Percentiles rank a stretch among this genome's conserved stretches.
These are phyloP conservation scores for Hydractinia echinata DNA, from an alignment of 30 jellyfish, hydroid and myxozoan genomes.

Conservation along the genomic window DNA sequence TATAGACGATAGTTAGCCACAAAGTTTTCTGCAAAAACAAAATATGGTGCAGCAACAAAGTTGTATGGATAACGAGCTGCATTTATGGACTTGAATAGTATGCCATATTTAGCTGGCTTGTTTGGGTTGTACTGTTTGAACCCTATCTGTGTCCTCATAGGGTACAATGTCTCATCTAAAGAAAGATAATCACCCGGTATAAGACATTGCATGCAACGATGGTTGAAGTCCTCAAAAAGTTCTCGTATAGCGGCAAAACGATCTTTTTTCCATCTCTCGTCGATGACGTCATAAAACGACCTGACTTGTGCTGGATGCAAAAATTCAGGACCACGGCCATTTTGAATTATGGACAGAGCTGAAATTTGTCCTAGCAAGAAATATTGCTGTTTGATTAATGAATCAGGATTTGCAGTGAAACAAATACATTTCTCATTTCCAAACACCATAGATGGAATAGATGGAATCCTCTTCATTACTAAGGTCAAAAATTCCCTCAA, in stretches of 20 bases:
- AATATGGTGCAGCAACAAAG: conserved; percentile 10
- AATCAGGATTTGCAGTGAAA: conserved; percentile 14
- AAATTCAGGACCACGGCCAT: conserved; percentile 39
- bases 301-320: neutral
- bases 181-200: neutral
- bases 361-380: conserved; percentile 20
- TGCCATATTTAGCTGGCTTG: no score
- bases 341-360: conserved; percentile 17
- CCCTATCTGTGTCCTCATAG: no score
- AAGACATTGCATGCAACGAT: neutral
- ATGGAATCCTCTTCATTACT: conserved; percentile 17
- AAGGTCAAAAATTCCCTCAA: conserved; percentile 25
- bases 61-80: neutral
- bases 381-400: neutral
- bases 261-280: neutral
- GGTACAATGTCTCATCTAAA: no score
- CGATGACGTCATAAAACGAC: neutral
- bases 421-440: conserved; percentile 6
- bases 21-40: no score
- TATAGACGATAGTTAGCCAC: no score
- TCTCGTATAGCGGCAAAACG: neutral
- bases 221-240: neutral
- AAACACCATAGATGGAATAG: neutral
- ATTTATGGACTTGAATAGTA: neutral
- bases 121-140: no score